Base-by-base conservation (phyloP, 1,140 invertebrate genomes). In the Telenomus remus region DNA sequence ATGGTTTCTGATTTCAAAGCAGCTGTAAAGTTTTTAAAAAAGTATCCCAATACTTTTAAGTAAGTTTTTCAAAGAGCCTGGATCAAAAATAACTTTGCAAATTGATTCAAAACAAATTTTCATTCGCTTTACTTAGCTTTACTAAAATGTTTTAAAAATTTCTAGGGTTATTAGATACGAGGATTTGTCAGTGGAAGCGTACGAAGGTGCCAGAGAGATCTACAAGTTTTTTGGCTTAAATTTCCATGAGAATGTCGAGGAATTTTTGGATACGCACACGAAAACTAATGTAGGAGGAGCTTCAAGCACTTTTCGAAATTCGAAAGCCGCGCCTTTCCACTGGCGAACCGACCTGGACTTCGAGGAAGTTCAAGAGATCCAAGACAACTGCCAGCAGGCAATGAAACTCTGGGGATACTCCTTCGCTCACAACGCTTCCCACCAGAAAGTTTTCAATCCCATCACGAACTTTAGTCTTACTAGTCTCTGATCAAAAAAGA, bases 391-490 rank as follows among this genome's bases (percentile, higher is more conserved):
- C 81, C 87, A 87, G 50, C 88, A 92, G 68, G 94, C 95, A 0
- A 94, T 96, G 93, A 88, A 90, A 53, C 81, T 93, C 37, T 96
- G 95, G 94, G 95, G 95, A n/a, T 96, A 96, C 66, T 82, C 85
- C 9, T 81, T 82, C 46, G 89, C 90, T n/a, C 60, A 78, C 3
- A 90, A 91, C 63, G 84, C 85, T 10, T 88, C 85, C 35, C 89
- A 91, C 64, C 88, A 91, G 76, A 88, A 85, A 69, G 85, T 89
- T 39, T 91, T 91, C 69, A 86, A 91, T 81, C 90, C 91, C 7
- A 80, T 91, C 3, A 86, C 83, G n/a, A 76, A 85, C 43, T 90
- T 88, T 56, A 84, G 68, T 59, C 66, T 82, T 44, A 35, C 34
- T 35, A 35, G n/a, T 35, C 10, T 35, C 34, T 35, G 5, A 35